Evolutionary conservation across 2,797 vertebrate genomes (phyloP), one percentile per base, ranked within the genome.

Genomic region (Aplochiton taeniatus): DNA sequence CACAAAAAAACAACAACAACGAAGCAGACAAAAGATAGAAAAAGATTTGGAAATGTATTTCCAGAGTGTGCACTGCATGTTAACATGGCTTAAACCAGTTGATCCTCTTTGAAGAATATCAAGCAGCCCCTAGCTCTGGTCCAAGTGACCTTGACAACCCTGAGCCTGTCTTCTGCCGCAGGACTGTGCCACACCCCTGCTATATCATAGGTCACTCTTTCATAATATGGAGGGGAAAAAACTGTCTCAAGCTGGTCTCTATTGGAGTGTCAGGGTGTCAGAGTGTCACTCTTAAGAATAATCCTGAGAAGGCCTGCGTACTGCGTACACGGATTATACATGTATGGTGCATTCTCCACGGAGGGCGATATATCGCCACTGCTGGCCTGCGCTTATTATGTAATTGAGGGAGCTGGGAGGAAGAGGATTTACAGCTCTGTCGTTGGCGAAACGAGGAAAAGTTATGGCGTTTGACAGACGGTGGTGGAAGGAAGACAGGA

Each of bases 361-460:
- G 9, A 20, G 11, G 9, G 16, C 46, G n/a, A n/a, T 48, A 10
- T 18, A 14, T 11, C 8, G 44, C 18, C 13, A 14, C 10, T 20
- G 63, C 41, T 18, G 1, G 44, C 17, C 31, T 20, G 17, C n/a
- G 11, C 59, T 53, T 59, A 42, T 16, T 58, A 45, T 66, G 58
- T 66, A 69, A 73, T 74, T 67, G 73, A 68, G 63, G 49, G 58
- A 48, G 58, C 66, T 46, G 41, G 12, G 8, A 61, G 69, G 70
- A 54, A 62, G 63, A 57, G 57, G 53, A 74, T 74, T 69, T 71
- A 76, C 65, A 3, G 63, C 56, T 67, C 50, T 52, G 61, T 66
- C 69, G 64, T 64, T 54, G 41, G 47, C 9, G 49, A 9, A 16
- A 31, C 50, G 19, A 55, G 1, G 9, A 65, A 52, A 64, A 70